A percentile compares a stretch with the other conserved stretches of the same genome.
Conservation (phyloP, 2,888 invertebrate genomes). For the Hydropsyche betteni region DNA sequence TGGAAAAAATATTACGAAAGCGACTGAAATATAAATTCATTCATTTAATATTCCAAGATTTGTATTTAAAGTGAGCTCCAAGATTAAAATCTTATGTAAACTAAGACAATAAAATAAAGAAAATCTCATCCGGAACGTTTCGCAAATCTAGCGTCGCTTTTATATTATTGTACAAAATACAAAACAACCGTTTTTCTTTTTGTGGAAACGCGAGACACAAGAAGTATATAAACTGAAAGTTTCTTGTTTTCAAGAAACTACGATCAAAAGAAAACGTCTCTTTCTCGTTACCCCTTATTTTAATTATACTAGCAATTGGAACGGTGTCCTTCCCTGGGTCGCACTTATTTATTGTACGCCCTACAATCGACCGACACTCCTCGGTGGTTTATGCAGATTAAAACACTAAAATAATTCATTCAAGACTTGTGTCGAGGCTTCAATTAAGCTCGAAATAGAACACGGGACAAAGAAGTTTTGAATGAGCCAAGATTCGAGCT, state of each 20-base stretch:
- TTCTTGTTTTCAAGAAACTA: conserved; percentile 5
- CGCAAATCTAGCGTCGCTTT: neutral
- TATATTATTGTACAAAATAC: conserved; percentile 13
- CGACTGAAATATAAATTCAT: too few species aligned
- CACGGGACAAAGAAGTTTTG: too few species aligned
- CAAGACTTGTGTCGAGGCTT: conserved; percentile 5
- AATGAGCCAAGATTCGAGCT: too few species aligned
- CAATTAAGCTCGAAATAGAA: conserved; percentile 1
- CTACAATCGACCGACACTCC: conserved; percentile 14
- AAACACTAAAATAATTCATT: conserved; percentile 18
- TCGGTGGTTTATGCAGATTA: conserved; percentile 26
- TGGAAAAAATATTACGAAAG: too few species aligned
- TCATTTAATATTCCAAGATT: too few species aligned
- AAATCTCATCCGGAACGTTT: conserved; percentile 19
- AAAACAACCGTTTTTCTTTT: conserved; percentile 22
- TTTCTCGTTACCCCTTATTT: conserved; percentile 13
- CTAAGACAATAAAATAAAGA: conserved; percentile 19
- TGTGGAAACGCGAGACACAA: neutral
- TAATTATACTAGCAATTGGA: conserved; percentile 15
- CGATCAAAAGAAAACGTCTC: conserved; percentile 19
- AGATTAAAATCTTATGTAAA: conserved; percentile 27
- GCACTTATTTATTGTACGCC: conserved; percentile 10
- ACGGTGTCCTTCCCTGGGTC: neutral
- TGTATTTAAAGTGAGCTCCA: neutral
- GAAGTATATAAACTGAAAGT: conserved; percentile 7